Evolutionary conservation across 1,140 invertebrate genomes (phyloP), one percentile per base, ranked within the genome.

Genomic region (Vollenhovia emeryi): DNA sequence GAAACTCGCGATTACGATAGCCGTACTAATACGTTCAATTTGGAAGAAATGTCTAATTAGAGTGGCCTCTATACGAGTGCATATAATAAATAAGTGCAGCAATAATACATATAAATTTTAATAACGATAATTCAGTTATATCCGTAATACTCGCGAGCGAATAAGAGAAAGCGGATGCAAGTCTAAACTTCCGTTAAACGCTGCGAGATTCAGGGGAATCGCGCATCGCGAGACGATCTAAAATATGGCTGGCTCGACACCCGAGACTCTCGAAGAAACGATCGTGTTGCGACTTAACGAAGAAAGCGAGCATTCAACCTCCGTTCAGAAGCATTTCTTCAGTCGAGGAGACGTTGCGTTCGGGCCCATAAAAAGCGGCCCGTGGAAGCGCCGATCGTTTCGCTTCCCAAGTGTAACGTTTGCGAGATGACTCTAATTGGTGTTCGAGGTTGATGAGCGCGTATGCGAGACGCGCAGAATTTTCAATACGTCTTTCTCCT

Each of bases 261-360:
- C 87, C 82, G 79, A 76, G 82, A 73, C 76, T 57, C 64, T 83
- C 33, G 73, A 88, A 74, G 86, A 85, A 89, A 89, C 87, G 87
- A 89, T 89, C 87, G 87, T 88, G 87, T 89, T 89, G 87, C 86
- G 68, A 85, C 86, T 88, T 80, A 71, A 57, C 86, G 87, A 89
- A 89, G 87, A 89, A 89, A 89, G 87, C 87, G 86, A 89, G 87
- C 87, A 89, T 89, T 89, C 87, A 89, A 87, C 64, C 80, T 87
- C 73, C 73, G 73, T 75, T 74, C 66, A 84, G 87, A 86, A 89
- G 85, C 87, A 83, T 88, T 87, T 88, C 87, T 84, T 76, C 87
- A 75, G 83, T n/a, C 71, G 87, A 86, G 84, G 87, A 89, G 87
- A 88, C 87, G 75, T 68, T 73, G 78, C 78, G 87, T 69, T 84